These are phyloP conservation scores for Ligdia adustata DNA, from an alignment of 2,888 invertebrate species.

Conservation along the genomic window DNA sequence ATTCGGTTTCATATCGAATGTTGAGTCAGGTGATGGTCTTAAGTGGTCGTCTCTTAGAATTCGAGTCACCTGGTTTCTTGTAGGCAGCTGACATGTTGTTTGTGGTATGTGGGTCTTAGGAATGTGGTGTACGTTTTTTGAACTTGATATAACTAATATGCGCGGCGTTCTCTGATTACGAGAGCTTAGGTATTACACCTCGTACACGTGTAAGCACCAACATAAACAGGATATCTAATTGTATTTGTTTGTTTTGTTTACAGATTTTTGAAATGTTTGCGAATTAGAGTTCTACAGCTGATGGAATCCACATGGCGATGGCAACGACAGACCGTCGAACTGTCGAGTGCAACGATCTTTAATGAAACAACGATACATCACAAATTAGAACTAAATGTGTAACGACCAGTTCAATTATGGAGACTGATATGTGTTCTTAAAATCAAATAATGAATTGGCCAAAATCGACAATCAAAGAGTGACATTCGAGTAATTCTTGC, in stretches of 20 bases:
- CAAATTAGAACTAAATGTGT: conserved; percentile 43
- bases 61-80: conserved; percentile 12
- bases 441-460: conserved; percentile 48
- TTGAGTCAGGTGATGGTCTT: conserved; percentile 21
- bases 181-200: not conserved
- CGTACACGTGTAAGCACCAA: not conserved
- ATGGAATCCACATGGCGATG: conserved; percentile 7
- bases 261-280: conserved; percentile 31
- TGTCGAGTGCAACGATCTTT: conserved; percentile 11
- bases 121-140: conserved; percentile 17
- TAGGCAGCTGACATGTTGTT: conserved; percentile 8
- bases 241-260: conserved; percentile 23
- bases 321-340: conserved; percentile 1
- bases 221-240: not conserved
- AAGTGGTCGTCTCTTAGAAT: conserved; percentile 7
- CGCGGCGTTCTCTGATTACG: conserved; percentile 12
- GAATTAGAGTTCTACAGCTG: conserved; percentile 12
- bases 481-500: conserved; percentile 50
- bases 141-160: conserved; percentile 4
- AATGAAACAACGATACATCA: conserved; percentile 49
- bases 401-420: conserved; percentile 51
- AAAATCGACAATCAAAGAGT: conserved; percentile 52
- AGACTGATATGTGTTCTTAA: conserved; percentile 56
- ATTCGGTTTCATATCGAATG: conserved; percentile 17
- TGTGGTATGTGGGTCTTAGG: conserved; percentile 12